Evolutionary conservation across 2,797 vertebrate species (phyloP).

Genomic region (Bradypus variegatus): DNA sequence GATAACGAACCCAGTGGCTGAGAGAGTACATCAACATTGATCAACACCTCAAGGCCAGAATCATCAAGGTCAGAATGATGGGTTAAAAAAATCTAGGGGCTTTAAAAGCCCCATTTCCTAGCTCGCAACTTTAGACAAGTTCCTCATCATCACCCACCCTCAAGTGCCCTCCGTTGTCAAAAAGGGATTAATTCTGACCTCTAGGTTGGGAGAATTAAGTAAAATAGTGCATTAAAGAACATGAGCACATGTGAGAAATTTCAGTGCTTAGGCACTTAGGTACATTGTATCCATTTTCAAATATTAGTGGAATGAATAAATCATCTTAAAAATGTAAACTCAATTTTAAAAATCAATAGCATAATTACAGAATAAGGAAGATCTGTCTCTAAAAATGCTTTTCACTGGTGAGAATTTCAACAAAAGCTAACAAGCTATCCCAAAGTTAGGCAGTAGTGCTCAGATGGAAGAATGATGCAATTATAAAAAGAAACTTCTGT

Average conservation of each 20-base stretch:
- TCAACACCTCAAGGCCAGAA: not conserved
- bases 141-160: not conserved
- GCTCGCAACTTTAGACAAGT: not conserved
- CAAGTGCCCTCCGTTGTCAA: not conserved
- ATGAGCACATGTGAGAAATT: not conserved
- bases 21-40: not conserved
- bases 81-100: not conserved
- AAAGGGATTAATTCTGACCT: not conserved
- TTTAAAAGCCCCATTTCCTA: not conserved
- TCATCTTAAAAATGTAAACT: not conserved
- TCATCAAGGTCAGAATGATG: not conserved
- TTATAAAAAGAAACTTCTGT: not conserved
- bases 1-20: not conserved
- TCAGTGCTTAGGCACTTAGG: not conserved
- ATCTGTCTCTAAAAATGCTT: not conserved
- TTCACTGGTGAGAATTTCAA: slow-evolving; percentile 30
- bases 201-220: not conserved
- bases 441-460: not conserved
- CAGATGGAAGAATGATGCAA: not conserved
- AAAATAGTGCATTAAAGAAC: not conserved
- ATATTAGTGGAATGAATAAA: not conserved
- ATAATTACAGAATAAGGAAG: not conserved
- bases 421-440: slow-evolving; percentile 9
- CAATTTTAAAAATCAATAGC: not conserved
- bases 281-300: not conserved